Base-by-base conservation (phyloP, 2,888 invertebrate species). In the Catocala fraxini region DNA sequence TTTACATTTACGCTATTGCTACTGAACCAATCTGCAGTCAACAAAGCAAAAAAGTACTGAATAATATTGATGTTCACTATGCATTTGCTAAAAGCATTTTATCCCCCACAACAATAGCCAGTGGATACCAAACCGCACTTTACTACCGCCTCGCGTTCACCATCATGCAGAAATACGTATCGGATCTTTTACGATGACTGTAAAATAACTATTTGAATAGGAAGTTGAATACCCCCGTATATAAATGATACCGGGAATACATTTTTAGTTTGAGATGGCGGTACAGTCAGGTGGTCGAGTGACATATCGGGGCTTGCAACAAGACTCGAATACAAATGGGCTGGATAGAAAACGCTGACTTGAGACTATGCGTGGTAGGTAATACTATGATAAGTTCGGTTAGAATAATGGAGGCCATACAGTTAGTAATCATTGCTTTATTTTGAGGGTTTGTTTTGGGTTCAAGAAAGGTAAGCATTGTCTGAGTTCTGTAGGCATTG, bases 321-420 rank as follows among this genome's bases (percentile, higher is more conserved):
- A 39, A 48, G 68, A 41, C 63, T 63, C 10, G 71, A 77, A 75
- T 77, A 71, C 61, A 65, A 77, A 75, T 75, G 49, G 49, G 51
- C n/a, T 41, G 42, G 49, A 56, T 59, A 63, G 59, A 46, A 65
- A 65, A 56, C 59, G 68, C 65, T 71, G 65, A 67, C 65, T 43
- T 56, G 13, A 25, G 42, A 4, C 45, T 6, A 65, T 61, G 57
- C 56, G 49, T 63, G 43, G 59, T 41, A 43, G 54, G 51, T 56
- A 60, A 63, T 48, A 59, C 43, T 54, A 55, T 62, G 61, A 62
- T 59, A 53, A 64, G 48, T 59, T 74, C 51, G 57, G 53, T 56
- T 25, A 35, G 7, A 33, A 41, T 51, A 51, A 51, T 15, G 41
- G 41, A 4, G 6, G 34, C n/a, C 33, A 33, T 56, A 42, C 42